A percentile compares a stretch with the other conserved stretches of the same genome.
Evolutionary conservation across 2,113 vertebrate species (phyloP).

Genomic region (Sterrhoptilus dennistouni): DNA sequence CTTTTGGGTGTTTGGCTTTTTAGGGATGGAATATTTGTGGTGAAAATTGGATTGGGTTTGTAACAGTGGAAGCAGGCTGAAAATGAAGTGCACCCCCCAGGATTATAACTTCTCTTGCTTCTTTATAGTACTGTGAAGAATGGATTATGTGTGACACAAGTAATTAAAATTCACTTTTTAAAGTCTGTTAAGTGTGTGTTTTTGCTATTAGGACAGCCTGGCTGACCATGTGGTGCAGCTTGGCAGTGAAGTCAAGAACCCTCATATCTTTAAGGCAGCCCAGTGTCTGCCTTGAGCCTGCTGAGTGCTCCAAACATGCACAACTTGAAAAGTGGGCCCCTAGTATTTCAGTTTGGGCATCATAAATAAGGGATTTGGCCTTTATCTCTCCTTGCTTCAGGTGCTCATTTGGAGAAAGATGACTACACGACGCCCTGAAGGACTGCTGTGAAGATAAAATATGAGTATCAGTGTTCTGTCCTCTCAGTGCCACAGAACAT

Average conservation of each 20-base stretch:
- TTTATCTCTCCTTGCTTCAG: background rate
- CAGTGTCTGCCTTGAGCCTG: background rate
- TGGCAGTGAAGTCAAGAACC: fast-evolving
- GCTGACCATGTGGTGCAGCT: background rate
- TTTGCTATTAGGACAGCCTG: background rate
- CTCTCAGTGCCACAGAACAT: background rate
- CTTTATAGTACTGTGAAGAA: background rate
- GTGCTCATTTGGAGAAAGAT: background rate
- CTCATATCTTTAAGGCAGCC: background rate
- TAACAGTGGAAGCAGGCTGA: background rate
- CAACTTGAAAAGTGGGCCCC: background rate
- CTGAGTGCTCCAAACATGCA: background rate
- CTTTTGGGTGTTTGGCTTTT: background rate
- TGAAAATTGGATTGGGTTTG: background rate
- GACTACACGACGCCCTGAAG: fast-evolving
- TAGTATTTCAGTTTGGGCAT: background rate
- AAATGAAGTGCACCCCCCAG: background rate
- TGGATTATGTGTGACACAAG: background rate
- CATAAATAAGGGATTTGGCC: background rate
- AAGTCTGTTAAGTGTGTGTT: background rate
- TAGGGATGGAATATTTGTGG: background rate
- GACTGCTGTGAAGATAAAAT: background rate
- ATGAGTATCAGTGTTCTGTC: background rate
- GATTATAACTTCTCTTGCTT: background rate
- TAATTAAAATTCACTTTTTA: background rate